Evolutionary conservation across 1,140 invertebrate genomes (phyloP), one percentile per base, ranked within the genome.

Genomic region (Manduca sexta): DNA sequence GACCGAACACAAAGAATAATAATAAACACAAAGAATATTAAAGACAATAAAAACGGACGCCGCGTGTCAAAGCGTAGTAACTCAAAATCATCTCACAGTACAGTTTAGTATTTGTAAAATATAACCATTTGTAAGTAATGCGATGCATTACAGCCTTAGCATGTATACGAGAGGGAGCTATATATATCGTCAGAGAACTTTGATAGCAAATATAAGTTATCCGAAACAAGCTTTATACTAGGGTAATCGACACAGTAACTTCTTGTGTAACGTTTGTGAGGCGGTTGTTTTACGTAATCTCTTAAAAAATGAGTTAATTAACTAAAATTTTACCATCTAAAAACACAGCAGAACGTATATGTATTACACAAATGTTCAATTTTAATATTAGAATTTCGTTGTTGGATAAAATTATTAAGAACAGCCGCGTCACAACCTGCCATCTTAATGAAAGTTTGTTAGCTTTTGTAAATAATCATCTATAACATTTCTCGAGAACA

Each of bases 91-190:
- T 5, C 21, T 53, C 45, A 41, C 30, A 49, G 47, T 41, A 40
- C 30, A 49, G 47, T 41, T 26, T 14, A 16, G 46, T 54, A 41
- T n/a, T 17, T 43, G 17, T 45, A 14, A 42, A 30, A 42, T 18
- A 11, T 8, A 45, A 54, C 46, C 52, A 65, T 43, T 54, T 43
- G 30, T 56, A 45, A 50, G 69, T 70, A 70, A 73, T 73, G 69
- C 64, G 30, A 31, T 30, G 67, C 71, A 82, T 84, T 82, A 76
- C 81, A 70, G 82, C 82, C 82, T 85, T 85, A 84, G 66, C 67
- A 80, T 78, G 81, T 84, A 84, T 84, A 84, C 81, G 81, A 84
- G 64, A 57, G 73, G 66, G 67, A 77, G 74, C 68, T 77, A 71
- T 73, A 69, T 68, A 69, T 65, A 71, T 70, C 66, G 64, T 69